Evolutionary conservation across 2,888 invertebrate species (phyloP), one percentile per base, ranked within the genome.

Genomic region (Margaritifera margaritifera): DNA sequence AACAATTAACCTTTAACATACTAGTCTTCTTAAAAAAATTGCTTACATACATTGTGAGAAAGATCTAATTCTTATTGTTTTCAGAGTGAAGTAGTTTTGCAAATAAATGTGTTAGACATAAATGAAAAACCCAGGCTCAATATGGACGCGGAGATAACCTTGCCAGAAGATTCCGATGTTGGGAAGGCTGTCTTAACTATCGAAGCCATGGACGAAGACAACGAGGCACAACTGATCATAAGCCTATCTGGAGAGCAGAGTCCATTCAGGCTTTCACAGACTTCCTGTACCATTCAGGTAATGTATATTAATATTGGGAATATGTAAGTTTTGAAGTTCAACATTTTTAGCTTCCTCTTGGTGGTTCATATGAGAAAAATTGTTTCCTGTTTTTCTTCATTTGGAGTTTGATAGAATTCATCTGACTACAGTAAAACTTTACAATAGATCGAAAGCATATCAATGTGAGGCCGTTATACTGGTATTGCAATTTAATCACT

Each of bases 101-200:
- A 66, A 4, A 69, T 83, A 20, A 62, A 62, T 11, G 76, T 82
- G 4, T 54, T 77, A n/a, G 69, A 82, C 62, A 69, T 77, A 20
- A 78, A 82, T 56, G 83, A 83, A 58, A 42, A 67, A 2, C 83
- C 83, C n/a, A 27, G 22, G 22, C 74, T 78, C 57, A 22, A 60
- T 4, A 74, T 64, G 24, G 22, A 70, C 0, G 60, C 57, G 1
- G 62, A 62, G 3, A 53, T 75, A 5, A n/a, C 62, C 22, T 70
- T 79, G 1, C 55, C 60, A 6, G 83, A 83, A 50, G 72, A 77
- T 62, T 59, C 64, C 1, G 56, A 57, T 4, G 22, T 69, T n/a
- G 72, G 69, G 25, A 62, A 55, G 18, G 55, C 56, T 19, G 63
- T 80, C n/a, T 77, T 68, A 1, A 67, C 60, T n/a, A 57, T 80